Evolutionary conservation across 2,113 vertebrate genomes (phyloP), one percentile per base, ranked within the genome.

Genomic region (Harpagus bidentatus): DNA sequence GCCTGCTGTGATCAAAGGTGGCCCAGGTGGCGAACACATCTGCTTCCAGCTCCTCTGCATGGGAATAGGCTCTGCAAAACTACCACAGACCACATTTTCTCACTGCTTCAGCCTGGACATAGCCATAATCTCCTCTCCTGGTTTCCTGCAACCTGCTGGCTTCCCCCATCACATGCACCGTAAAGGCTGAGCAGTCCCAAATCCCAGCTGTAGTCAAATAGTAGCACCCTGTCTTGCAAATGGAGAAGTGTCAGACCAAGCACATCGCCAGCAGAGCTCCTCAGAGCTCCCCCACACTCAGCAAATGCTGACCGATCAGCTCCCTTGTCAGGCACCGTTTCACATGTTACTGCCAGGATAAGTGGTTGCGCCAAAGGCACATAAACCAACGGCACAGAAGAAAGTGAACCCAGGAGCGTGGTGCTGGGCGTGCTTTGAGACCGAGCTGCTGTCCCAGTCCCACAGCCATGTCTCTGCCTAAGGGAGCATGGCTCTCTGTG

Each of bases 321-420:
- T 31, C 72, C 72, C 16, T 29, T 10, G 61, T 25, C 1, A 5
- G 59, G 29, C 43, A 50, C 42, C 29, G 3, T 4, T 42, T 13
- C 72, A 2, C 29, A 0, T 7, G 4, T 12, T 18, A 7, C 34
- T 42, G 4, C 42, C n/a, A 13, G n/a, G 36, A 13, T 7, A 9
- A 29, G 50, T 2, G 59, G 22, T 34, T 28, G 50, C 29, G 17
- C 28, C 48, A 9, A 32, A 45, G 32, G 36, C 48, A 5, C 28
- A 1, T 26, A 13, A 32, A 23, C 29, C 52, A 40, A 3, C 1
- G 4, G 42, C n/a, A 28, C 34, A 5, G 61, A 9, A 29, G 40
- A 22, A 16, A 40, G 23, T 0, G n/a, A 40, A 15, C 52, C 11
- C 12, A 2, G 52, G 43, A 34, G 69, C 7, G 6, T 14, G 26